Base-by-base conservation (phyloP, 2,888 invertebrate species). In the Hypselothyrea guttata region DNA sequence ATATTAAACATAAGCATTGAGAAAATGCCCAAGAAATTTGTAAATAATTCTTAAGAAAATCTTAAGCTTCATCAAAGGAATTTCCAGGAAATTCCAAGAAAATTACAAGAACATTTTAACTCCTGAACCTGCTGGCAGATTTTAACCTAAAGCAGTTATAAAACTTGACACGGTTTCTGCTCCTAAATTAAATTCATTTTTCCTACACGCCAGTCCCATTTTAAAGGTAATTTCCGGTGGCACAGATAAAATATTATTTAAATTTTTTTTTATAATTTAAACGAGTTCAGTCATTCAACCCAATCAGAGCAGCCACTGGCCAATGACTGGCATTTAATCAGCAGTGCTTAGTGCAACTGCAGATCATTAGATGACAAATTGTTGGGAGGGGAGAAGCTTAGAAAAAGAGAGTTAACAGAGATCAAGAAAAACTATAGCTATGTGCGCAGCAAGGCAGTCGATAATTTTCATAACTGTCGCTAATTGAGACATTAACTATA, bases 381-480 rank as follows among this genome's bases (percentile, higher is more conserved):
- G 62, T 53, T 70, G 18, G 15, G 9, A 15, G n/a, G 22, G 28
- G 40, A 51, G 62, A 56, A 52, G 27, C 51, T 37, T 27, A 31
- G 55, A 28, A 56, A 37, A 49, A 45, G 22, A 22, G 28, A 35
- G 16, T n/a, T 12, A 13, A 22, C 28, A 12, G 5, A 37, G 18
- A 27, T 28, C 4, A 45, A 22, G 22, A 37, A 11, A 34, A 54
- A 30, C 16, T 33, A 27, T 27, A 54, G 33, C 11, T 7, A 53
- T 52, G 51, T 53, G 31, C 40, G 42, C 53, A 41, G 68, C 33
- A 9, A 65, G 53, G 34, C 57, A 67, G 79, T 76, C 83, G 79
- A 81, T 81, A 77, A 81, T 81, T 81, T 81, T 81, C 79, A 81
- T 81, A 81, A 81, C 83, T 82, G 83, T 71, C 73, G 63, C 75